phyloP scores from a whole-genome alignment of 2,888 invertebrate genomes.

The Drosophila niveifrons region DNA sequence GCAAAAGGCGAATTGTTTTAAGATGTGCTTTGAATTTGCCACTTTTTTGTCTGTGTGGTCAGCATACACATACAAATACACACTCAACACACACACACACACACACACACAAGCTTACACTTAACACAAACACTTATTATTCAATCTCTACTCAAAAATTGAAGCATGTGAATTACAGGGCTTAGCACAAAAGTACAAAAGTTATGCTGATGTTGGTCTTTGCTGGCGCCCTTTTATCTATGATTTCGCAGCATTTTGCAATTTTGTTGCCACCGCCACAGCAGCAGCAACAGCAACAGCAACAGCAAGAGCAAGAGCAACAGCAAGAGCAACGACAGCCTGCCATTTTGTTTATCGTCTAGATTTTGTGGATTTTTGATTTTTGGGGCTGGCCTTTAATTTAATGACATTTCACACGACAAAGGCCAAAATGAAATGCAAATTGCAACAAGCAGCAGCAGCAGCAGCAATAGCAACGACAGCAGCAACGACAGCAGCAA shows the following conservation, averaged over 20 bases:
- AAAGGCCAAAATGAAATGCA: slow-evolving; percentile 75
- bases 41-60: background rate
- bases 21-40: slow-evolving; percentile 4
- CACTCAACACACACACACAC: background rate
- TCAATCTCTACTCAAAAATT: background rate
- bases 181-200: slow-evolving; percentile 5
- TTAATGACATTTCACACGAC: slow-evolving; percentile 73
- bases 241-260: slow-evolving; percentile 37
- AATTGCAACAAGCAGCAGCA: slow-evolving; percentile 63
- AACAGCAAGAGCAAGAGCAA: slow-evolving; percentile 1
- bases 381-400: slow-evolving; percentile 60
- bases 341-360: background rate
- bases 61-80: slow-evolving; percentile 3
- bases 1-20: slow-evolving; percentile 1
- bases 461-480: slow-evolving; percentile 19
- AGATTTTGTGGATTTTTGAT: slow-evolving; percentile 31
- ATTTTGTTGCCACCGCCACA: slow-evolving; percentile 13
- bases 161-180: slow-evolving; percentile 14
- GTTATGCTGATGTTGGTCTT: background rate
- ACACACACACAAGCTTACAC: background rate
- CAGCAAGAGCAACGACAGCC: background rate
- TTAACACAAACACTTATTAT: background rate
- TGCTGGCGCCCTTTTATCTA: slow-evolving; percentile 20
- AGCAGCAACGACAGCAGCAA: slow-evolving; percentile 11
- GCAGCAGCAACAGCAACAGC: background rate